These are phyloP conservation scores for Eilema griseolum DNA, from an alignment of 2,888 invertebrate species.

Conservation along the genomic window DNA sequence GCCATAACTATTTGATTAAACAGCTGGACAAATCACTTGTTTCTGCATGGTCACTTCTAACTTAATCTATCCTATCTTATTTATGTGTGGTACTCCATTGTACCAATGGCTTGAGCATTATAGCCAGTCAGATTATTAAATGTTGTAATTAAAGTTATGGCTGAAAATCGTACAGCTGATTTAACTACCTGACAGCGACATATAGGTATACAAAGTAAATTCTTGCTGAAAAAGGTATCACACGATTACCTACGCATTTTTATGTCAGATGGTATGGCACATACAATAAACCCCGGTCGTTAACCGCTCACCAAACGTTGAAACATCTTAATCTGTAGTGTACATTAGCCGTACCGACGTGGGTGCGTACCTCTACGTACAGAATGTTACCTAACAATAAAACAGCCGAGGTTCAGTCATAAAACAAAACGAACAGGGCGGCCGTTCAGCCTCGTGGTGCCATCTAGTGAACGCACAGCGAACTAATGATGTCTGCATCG, in stretches of 20 bases:
- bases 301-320: conserved; percentile 5
- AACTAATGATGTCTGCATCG: conserved; percentile 41
- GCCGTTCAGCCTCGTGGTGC: conserved; percentile 10
- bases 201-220: too few relatives aligned
- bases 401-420: conserved; percentile 39
- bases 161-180: too few relatives aligned
- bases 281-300: conserved; percentile 21
- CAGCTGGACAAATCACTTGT: too few relatives aligned
- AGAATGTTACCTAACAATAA: conserved; percentile 42
- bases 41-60: too few relatives aligned
- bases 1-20: too few relatives aligned
- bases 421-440: conserved; percentile 44
- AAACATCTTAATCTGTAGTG: conserved; percentile 22
- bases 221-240: neutral
- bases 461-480: conserved; percentile 26
- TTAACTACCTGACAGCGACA: too few relatives aligned
- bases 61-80: too few relatives aligned
- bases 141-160: too few relatives aligned
- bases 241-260: neutral
- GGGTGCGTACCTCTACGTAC: conserved; percentile 19
- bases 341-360: conserved; percentile 22
- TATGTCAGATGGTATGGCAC: neutral
- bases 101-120: too few relatives aligned
- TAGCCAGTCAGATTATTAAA: too few relatives aligned
- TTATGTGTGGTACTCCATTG: too few relatives aligned